Evolutionary conservation across 2,113 vertebrate species (phyloP).

Genomic region (Gadus macrocephalus): DNA sequence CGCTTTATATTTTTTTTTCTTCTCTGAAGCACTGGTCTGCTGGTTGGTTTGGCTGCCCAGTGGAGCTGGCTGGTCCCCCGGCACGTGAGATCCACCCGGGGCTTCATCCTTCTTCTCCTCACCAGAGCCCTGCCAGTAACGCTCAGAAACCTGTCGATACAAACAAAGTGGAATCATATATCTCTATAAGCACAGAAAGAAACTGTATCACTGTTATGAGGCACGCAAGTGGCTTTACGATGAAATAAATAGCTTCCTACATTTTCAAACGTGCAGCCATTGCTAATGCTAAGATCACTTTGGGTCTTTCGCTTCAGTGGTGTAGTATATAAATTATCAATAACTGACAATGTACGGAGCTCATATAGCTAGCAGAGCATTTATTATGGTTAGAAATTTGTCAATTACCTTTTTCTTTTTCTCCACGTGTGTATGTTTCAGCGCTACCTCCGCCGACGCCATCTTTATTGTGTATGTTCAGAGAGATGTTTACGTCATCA

Average conservation of each 20-base stretch:
- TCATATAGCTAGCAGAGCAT: background rate
- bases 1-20: background rate
- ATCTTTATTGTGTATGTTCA: slow-evolving; percentile 64
- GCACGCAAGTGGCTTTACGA: too few species aligned
- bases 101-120: slow-evolving; percentile 18
- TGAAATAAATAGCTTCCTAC: too few species aligned
- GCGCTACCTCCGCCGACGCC: slow-evolving; percentile 41
- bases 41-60: background rate
- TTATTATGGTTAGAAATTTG: background rate
- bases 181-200: too few species aligned
- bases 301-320: too few species aligned
- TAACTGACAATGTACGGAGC: background rate
- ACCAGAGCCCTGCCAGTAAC: slow-evolving; percentile 54
- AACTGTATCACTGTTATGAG: too few species aligned
- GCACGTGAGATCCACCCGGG: slow-evolving; percentile 20
- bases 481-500: too few species aligned
- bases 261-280: too few species aligned
- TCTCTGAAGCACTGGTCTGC: background rate
- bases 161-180: background rate
- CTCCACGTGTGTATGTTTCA: slow-evolving; percentile 62
- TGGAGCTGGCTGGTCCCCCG: slow-evolving; percentile 25
- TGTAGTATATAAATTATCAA: background rate
- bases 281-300: too few species aligned
- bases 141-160: slow-evolving; percentile 30
- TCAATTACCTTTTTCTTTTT: slow-evolving; percentile 62